These are phyloP conservation scores for Rugalucina vietnamica DNA, from an alignment of 2,888 invertebrate species.

Conservation along the genomic window DNA sequence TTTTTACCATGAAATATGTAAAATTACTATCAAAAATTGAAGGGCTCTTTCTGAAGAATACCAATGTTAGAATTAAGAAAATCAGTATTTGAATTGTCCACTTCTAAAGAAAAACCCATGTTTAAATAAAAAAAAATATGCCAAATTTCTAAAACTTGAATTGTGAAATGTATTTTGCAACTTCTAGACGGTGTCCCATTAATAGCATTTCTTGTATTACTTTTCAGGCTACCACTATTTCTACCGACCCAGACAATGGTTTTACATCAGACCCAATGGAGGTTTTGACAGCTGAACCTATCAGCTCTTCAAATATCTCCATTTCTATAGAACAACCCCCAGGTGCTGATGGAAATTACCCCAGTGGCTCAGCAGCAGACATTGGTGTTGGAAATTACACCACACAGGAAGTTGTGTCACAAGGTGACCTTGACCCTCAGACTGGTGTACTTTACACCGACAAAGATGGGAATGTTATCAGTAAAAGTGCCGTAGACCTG, in stretches of 20 bases:
- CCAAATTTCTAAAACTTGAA: too few relatives aligned
- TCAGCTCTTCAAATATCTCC: slow-evolving; percentile 21
- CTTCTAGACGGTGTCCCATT: too few relatives aligned
- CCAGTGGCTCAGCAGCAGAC: background rate
- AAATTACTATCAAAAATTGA: too few relatives aligned
- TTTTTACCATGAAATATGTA: too few relatives aligned
- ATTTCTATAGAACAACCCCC: background rate
- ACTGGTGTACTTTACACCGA: slow-evolving; percentile 77
- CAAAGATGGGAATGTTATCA: slow-evolving; percentile 50
- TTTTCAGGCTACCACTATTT: slow-evolving; percentile 6
- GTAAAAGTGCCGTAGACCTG: slow-evolving; percentile 20
- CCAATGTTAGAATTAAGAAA: too few relatives aligned
- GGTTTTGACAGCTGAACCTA: slow-evolving; percentile 43
- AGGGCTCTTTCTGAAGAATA: too few relatives aligned
- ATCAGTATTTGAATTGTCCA: too few relatives aligned
- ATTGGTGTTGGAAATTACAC: background rate
- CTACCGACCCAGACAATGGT: background rate
- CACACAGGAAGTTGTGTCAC: slow-evolving; percentile 21
- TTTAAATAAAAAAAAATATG: too few relatives aligned
- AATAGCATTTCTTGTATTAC: background rate
- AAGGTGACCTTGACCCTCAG: slow-evolving; percentile 79
- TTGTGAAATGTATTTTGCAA: too few relatives aligned
- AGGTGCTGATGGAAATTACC: background rate
- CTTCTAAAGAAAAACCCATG: too few relatives aligned
- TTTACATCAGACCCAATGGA: slow-evolving; percentile 20